phyloP scores from a whole-genome alignment of 2,888 invertebrate species.

The Antheraea yamamai region DNA sequence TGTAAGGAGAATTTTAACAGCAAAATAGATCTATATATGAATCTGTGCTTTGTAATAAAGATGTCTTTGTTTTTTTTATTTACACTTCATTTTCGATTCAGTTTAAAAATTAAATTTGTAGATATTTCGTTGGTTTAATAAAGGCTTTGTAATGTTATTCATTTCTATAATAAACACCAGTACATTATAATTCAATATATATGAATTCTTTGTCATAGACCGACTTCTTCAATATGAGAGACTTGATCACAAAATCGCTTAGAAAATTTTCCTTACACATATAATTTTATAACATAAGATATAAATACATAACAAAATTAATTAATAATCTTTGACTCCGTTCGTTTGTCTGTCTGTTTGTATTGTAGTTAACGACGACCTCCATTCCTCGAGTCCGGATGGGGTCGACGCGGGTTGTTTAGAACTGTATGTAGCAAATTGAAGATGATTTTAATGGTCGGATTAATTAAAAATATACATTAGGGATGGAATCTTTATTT shows the following conservation, averaged over 20 bases:
- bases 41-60: not conserved
- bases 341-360: constrained; percentile 21
- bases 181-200: not conserved
- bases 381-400: constrained; percentile 59
- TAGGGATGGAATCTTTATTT: no score
- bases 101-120: not conserved
- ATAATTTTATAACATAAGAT: not conserved
- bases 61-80: not conserved
- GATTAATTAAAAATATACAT: no score
- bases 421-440: constrained; percentile 54
- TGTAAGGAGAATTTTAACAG: not conserved
- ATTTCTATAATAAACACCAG: not conserved
- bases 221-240: not conserved
- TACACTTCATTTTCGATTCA: not conserved
- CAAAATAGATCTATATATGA: not conserved
- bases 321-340: constrained; percentile 13
- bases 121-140: not conserved
- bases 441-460: no score
- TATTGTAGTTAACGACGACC: constrained; percentile 51
- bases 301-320: constrained; percentile 20
- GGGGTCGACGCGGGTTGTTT: constrained; percentile 59
- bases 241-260: not conserved
- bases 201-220: not conserved
- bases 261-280: not conserved
- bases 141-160: not conserved